These are phyloP conservation scores for Charina bottae DNA, from an alignment of 2,113 vertebrate species.

Conservation along the genomic window DNA sequence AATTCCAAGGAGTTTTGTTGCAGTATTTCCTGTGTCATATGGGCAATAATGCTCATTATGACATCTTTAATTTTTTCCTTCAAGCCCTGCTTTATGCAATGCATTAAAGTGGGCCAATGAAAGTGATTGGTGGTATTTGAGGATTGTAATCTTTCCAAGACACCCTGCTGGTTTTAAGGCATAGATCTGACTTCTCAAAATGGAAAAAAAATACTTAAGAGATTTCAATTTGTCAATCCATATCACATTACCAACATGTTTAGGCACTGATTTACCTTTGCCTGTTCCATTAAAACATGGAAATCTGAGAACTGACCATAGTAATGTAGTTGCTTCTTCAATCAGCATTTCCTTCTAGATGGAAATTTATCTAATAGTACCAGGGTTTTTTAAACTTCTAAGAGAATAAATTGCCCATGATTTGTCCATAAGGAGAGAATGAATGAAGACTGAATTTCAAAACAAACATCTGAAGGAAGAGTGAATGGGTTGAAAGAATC, in stretches of 20 bases:
- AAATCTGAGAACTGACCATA: neutral
- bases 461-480: neutral
- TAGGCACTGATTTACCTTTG: neutral
- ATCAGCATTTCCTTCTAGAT: neutral
- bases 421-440: neutral
- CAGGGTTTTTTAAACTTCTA: neutral
- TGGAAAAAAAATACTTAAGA: neutral
- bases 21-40: neutral
- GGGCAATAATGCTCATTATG: neutral
- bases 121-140: neutral
- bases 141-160: neutral
- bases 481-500: neutral
- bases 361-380: neutral
- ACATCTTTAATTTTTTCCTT: neutral
- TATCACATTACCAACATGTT: neutral
- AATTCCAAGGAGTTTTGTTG: neutral
- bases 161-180: neutral
- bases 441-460: neutral
- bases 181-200: neutral
- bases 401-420: neutral
- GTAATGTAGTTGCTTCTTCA: neutral
- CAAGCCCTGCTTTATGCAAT: neutral
- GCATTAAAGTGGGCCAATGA: neutral
- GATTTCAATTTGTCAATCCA: neutral
- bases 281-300: neutral